Conservation (phyloP, 2,113 vertebrate species). For the Athene noctua region DNA sequence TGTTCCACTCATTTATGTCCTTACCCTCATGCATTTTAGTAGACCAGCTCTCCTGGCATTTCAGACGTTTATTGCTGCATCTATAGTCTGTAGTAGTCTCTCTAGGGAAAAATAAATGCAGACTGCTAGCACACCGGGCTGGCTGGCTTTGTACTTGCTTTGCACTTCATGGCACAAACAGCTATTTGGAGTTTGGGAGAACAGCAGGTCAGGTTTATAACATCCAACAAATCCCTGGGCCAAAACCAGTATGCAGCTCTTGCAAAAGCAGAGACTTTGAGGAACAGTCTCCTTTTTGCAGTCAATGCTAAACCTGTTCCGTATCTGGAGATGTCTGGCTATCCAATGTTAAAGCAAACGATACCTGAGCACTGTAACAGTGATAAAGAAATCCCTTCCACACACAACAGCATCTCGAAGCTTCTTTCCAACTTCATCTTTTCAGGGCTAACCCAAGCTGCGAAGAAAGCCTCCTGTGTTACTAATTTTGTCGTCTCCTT, state of each 20-base stretch:
- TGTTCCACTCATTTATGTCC: conserved; percentile 24
- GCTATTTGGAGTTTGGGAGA: not conserved
- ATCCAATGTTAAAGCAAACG: not conserved
- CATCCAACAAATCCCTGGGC: not conserved
- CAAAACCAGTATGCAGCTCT: not conserved
- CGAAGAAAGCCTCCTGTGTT: not conserved
- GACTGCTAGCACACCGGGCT: not conserved
- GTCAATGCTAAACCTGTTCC: not conserved
- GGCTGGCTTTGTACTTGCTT: not conserved
- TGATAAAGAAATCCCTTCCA: not conserved
- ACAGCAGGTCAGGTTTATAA: not conserved
- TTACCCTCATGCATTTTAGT: not conserved
- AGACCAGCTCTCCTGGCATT: not conserved
- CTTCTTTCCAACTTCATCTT: not conserved
- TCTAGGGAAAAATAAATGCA: not conserved
- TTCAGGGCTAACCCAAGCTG: not conserved
- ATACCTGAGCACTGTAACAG: not conserved
- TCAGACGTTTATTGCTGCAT: conserved; percentile 37
- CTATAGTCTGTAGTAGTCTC: not conserved
- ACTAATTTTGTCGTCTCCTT: not conserved
- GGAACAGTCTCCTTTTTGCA: not conserved
- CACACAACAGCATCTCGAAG: not conserved
- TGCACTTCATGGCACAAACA: not conserved
- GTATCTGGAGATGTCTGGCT: not conserved
- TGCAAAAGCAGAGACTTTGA: not conserved